These are phyloP conservation scores for Phrynocephalus versicolor DNA, from an alignment of 2,113 vertebrate species.

Conservation along the genomic window DNA sequence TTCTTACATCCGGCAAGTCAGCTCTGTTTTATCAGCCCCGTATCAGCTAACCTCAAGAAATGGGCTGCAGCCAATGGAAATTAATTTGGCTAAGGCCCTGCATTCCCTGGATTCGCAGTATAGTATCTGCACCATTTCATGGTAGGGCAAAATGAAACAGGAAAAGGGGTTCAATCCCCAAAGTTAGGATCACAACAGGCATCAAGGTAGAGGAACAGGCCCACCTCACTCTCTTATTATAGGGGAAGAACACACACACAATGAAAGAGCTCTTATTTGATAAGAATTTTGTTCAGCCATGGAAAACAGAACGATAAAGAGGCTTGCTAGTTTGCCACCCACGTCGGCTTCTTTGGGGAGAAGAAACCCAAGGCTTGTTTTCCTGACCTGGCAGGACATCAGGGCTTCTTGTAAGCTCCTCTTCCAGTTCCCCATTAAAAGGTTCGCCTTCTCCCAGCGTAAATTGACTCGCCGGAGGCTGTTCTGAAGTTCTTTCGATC, in stretches of 20 bases:
- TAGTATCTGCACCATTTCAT: neutral
- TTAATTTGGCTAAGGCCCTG: no score
- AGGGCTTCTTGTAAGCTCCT: constrained; percentile 76
- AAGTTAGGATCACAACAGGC: no score
- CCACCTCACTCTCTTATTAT: neutral
- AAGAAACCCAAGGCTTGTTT: accelerated
- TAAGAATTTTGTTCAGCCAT: neutral
- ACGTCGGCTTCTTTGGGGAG: neutral
- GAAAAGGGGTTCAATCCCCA: neutral
- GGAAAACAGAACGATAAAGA: neutral
- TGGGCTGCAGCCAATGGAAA: no score
- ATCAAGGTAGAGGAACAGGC: neutral
- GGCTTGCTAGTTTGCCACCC: neutral
- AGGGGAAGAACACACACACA: neutral
- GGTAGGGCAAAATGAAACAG: neutral
- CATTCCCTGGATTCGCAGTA: neutral
- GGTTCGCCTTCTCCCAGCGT: constrained; percentile 81
- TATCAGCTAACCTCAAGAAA: neutral
- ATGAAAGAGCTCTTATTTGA: no score
- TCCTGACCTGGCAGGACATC: constrained; percentile 85
- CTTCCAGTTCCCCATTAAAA: constrained; percentile 80
- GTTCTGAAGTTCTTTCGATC: constrained; percentile 78
- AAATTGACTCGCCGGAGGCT: constrained; percentile 79
- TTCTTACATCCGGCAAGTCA: neutral
- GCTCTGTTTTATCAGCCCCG: neutral